Conservation (phyloP, 2,797 vertebrate genomes). For the Leptodactylus fallax region DNA sequence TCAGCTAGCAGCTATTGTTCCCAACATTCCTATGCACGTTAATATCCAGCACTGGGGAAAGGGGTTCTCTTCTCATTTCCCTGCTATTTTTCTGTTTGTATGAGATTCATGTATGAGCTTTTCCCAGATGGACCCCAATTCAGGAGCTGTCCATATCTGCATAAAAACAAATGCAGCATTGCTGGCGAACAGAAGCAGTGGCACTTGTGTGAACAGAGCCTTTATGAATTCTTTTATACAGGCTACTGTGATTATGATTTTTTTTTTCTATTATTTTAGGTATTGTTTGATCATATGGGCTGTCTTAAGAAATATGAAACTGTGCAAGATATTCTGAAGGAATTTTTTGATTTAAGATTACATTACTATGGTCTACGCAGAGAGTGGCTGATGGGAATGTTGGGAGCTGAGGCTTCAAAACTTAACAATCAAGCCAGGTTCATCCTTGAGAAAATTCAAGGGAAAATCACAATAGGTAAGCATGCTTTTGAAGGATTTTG, state of each 20-base stretch:
- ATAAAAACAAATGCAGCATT: no score
- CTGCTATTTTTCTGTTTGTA: not conserved
- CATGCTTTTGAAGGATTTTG: not conserved
- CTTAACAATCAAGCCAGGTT: constrained; percentile 98
- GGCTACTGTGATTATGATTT: no score
- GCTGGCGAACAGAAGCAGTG: no score
- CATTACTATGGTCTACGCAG: constrained; percentile 95
- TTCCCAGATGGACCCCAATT: not conserved
- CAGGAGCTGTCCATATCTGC: not conserved
- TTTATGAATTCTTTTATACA: no score
- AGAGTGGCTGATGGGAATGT: constrained; percentile 92
- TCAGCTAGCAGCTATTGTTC: no score
- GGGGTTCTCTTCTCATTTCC: not conserved
- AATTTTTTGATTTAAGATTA: constrained; percentile 96
- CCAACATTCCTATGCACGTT: no score
- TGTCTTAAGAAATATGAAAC: constrained; percentile 97
- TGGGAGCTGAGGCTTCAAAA: constrained; percentile 92
- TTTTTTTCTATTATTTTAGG: constrained; percentile 73
- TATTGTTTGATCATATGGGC: constrained; percentile 99
- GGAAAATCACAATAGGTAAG: constrained; percentile 92
- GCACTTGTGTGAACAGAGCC: no score
- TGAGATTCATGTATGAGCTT: no score
- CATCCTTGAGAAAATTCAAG: constrained; percentile 97
- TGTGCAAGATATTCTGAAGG: constrained; percentile 94
- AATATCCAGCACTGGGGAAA: not conserved